phyloP scores from a whole-genome alignment of 2,797 vertebrate genomes.

The Sardinella longiceps region DNA sequence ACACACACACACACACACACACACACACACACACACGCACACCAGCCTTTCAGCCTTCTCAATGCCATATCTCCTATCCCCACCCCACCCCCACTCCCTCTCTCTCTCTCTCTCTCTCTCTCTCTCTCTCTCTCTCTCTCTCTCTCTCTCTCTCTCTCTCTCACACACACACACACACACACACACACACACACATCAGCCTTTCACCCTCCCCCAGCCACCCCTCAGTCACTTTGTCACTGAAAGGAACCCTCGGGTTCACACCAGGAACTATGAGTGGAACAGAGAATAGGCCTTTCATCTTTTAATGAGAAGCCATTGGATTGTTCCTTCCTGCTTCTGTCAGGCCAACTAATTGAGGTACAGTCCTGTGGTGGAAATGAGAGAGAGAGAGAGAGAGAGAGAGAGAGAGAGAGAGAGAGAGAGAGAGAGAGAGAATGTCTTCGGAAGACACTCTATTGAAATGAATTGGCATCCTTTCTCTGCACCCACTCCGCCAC shows the following conservation, averaged over 20 bases:
- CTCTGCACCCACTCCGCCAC: not conserved
- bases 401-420: not conserved
- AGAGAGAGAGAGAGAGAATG: not conserved
- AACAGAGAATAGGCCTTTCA: slow-evolving; percentile 62
- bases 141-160: too few relatives aligned
- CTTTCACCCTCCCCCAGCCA: not conserved
- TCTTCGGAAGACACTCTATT: slow-evolving; percentile 69
- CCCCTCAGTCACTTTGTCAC: slow-evolving; percentile 47
- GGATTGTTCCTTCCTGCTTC: slow-evolving; percentile 70
- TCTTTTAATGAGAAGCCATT: slow-evolving; percentile 76
- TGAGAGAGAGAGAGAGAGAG: slow-evolving; percentile 34
- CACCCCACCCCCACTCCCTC: too few relatives aligned
- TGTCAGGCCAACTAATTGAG: slow-evolving; percentile 72
- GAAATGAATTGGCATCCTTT: slow-evolving; percentile 66
- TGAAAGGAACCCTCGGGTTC: slow-evolving; percentile 60
- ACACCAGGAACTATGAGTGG: slow-evolving; percentile 37
- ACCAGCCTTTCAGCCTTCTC: too few relatives aligned
- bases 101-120: too few relatives aligned
- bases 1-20: slow-evolving; percentile 3
- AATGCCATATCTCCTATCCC: too few relatives aligned
- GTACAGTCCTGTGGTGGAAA: slow-evolving; percentile 56
- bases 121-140: too few relatives aligned
- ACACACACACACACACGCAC: too few relatives aligned
- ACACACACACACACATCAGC: not conserved
- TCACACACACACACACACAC: not conserved